Conservation (phyloP, 1,140 invertebrate genomes). For the Globodera rostochiensis region DNA sequence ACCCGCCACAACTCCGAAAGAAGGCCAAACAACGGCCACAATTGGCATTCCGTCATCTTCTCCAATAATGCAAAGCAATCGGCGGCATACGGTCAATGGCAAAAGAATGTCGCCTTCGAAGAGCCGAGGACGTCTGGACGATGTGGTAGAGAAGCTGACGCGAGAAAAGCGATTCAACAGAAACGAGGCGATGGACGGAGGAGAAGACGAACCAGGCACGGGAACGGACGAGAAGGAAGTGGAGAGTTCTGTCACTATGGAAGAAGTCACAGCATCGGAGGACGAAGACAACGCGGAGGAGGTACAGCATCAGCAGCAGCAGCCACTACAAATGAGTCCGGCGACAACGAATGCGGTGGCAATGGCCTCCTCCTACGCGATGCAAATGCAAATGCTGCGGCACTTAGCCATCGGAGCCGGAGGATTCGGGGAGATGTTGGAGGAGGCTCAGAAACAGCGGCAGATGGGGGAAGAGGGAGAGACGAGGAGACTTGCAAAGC, state of each 20-base stretch:
- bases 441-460: background rate
- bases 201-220: background rate
- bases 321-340: background rate
- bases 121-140: background rate
- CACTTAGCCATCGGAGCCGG: background rate
- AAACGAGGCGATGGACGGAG: background rate
- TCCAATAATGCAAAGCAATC: background rate
- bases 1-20: conserved; percentile 4
- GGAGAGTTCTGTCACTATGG: background rate
- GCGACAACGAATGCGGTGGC: conserved; percentile 1
- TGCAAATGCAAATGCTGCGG: background rate
- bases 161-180: background rate
- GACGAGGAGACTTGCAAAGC: background rate
- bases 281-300: background rate
- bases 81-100: background rate
- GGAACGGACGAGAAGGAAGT: background rate
- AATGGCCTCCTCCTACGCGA: background rate
- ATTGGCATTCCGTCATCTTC: background rate
- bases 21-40: background rate
- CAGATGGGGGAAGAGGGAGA: background rate
- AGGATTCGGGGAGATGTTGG: background rate
- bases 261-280: background rate
- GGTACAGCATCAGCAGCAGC: background rate
- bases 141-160: conserved; percentile 11
- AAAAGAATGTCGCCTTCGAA: background rate